Conservation (phyloP, 2,888 invertebrate species). For the Timema cristinae region DNA sequence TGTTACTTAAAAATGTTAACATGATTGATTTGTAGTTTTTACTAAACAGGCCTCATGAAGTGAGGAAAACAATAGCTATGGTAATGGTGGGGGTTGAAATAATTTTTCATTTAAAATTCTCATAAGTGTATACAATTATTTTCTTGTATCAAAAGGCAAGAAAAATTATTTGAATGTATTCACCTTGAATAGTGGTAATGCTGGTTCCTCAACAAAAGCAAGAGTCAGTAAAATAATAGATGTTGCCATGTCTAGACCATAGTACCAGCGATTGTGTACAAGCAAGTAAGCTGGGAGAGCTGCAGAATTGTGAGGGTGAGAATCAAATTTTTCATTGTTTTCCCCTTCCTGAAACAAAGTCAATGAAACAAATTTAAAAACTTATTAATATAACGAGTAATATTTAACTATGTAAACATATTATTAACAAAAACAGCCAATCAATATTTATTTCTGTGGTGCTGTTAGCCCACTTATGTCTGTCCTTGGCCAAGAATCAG, state of each 20-base stretch:
- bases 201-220: slow-evolving; percentile 78
- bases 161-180: slow-evolving; percentile 28
- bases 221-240: slow-evolving; percentile 69
- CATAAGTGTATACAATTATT: neutral
- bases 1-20: no score
- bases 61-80: no score
- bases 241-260: slow-evolving; percentile 72
- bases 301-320: slow-evolving; percentile 76
- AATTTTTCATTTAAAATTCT: slow-evolving; percentile 9
- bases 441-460: no score
- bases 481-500: no score
- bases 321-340: slow-evolving; percentile 88
- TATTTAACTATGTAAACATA: no score
- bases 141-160: no score
- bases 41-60: no score
- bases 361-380: no score
- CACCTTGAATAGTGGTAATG: slow-evolving; percentile 67
- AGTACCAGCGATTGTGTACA: slow-evolving; percentile 85
- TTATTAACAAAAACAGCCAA: no score
- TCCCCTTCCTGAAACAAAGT: slow-evolving; percentile 67
- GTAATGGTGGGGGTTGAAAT: neutral
- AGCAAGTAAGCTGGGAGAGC: slow-evolving; percentile 81
- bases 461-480: no score
- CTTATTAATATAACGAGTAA: no score
- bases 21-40: no score